Evolutionary conservation across 2,888 invertebrate genomes (phyloP).

Genomic region (Thereva nobilitata): DNA sequence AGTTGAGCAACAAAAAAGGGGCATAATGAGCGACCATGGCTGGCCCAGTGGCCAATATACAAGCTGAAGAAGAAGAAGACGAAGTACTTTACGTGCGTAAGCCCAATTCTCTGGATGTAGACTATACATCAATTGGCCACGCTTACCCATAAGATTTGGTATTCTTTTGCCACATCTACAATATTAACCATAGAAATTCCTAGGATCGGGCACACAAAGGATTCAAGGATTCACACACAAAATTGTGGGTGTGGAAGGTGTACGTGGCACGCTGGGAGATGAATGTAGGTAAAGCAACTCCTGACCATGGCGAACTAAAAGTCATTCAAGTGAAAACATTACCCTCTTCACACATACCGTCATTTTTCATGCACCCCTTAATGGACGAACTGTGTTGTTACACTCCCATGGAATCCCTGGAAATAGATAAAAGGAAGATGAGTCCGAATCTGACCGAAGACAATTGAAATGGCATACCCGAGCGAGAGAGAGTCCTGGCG

Average conservation of each 20-base stretch:
- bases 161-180: constrained; percentile 15
- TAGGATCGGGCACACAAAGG: not conserved
- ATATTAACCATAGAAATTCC: not conserved
- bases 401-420: not conserved
- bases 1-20: constrained; percentile 28
- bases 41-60: too few species aligned
- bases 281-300: not conserved
- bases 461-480: constrained; percentile 26
- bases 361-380: constrained; percentile 40
- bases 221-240: not conserved
- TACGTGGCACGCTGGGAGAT: not conserved
- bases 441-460: constrained; percentile 2
- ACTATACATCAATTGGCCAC: constrained; percentile 35
- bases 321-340: constrained; percentile 40
- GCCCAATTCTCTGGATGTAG: constrained; percentile 15
- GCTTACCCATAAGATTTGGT: constrained; percentile 11
- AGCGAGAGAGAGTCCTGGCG: not conserved
- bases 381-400: constrained; percentile 38
- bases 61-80: not conserved
- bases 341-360: constrained; percentile 40
- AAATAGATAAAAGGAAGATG: constrained; percentile 27
- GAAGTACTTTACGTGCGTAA: constrained; percentile 18
- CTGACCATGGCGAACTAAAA: constrained; percentile 31
- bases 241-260: not conserved
- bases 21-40: constrained; percentile 12